Evolutionary conservation across 2,888 invertebrate species (phyloP).

Genomic region (Psylliodes chrysocephalus): DNA sequence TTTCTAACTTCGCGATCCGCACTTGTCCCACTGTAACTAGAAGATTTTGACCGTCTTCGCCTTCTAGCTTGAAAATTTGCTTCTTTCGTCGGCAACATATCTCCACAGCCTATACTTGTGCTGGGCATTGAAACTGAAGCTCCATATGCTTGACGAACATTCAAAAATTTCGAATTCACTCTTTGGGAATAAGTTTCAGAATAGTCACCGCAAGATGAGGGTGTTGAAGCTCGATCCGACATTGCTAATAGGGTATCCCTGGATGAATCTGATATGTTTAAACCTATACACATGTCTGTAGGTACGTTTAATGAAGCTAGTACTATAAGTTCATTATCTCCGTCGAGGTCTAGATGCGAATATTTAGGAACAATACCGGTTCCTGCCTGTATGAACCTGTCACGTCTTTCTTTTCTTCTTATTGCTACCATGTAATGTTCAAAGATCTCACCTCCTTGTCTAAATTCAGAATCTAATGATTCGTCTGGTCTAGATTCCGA

Average conservation of each 20-base stretch:
- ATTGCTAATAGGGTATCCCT: slow-evolving; percentile 20
- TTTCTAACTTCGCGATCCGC: background rate
- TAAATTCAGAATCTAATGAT: slow-evolving; percentile 34
- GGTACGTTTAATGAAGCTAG: slow-evolving; percentile 42
- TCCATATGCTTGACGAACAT: background rate
- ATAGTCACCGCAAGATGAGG: slow-evolving; percentile 6
- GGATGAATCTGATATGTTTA: slow-evolving; percentile 37
- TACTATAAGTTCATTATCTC: slow-evolving; percentile 41
- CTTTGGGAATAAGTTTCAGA: background rate
- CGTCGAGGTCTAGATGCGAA: slow-evolving; percentile 38
- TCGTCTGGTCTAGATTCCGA: slow-evolving; percentile 22
- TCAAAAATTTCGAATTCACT: background rate
- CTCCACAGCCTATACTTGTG: background rate
- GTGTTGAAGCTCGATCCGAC: background rate
- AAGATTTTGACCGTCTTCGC: slow-evolving; percentile 8
- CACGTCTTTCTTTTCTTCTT: slow-evolving; percentile 26
- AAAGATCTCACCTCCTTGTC: slow-evolving; percentile 39
- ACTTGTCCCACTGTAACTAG: slow-evolving; percentile 1
- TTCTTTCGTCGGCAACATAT: background rate
- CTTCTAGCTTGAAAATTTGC: background rate
- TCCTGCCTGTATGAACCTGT: slow-evolving; percentile 24
- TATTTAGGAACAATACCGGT: slow-evolving; percentile 18
- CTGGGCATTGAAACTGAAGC: slow-evolving; percentile 1
- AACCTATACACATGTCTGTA: slow-evolving; percentile 39
- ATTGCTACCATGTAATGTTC: slow-evolving; percentile 39